phyloP scores from a whole-genome alignment of 2,888 invertebrate genomes.

The Macrosoma leucophasiata region DNA sequence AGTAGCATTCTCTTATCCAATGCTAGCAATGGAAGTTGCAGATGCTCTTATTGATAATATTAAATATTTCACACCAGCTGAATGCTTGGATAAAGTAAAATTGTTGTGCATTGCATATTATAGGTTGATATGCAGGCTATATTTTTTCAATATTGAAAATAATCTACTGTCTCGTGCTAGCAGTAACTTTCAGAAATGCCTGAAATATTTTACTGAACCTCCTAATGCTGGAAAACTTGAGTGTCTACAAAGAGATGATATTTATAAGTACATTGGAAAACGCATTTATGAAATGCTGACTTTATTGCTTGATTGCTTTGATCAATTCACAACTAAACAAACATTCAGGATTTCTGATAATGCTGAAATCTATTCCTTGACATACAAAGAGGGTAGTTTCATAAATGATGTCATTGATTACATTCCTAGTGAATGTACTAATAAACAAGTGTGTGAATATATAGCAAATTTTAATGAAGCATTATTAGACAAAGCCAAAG shows the following conservation, averaged over 20 bases:
- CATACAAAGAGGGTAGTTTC: conserved; percentile 37
- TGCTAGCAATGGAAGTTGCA: conserved; percentile 48
- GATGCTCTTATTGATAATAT: conserved; percentile 46
- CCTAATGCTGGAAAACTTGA: conserved; percentile 47
- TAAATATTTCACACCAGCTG: conserved; percentile 48
- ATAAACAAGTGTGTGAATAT: conserved; percentile 37
- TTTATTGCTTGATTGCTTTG: conserved; percentile 38
- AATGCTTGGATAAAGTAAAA: conserved; percentile 41
- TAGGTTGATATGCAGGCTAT: conserved; percentile 44
- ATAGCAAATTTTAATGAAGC: conserved; percentile 41
- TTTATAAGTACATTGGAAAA: conserved; percentile 48
- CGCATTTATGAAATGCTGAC: conserved; percentile 39
- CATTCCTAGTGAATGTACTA: conserved; percentile 36
- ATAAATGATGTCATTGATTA: conserved; percentile 26
- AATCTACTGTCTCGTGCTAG: conserved; percentile 32
- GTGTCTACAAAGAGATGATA: conserved; percentile 38
- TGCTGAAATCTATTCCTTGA: conserved; percentile 41
- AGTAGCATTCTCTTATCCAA: conserved; percentile 45
- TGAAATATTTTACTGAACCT: conserved; percentile 47
- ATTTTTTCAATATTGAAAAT: conserved; percentile 39
- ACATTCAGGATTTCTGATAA: conserved; percentile 31
- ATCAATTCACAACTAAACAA: conserved; percentile 33
- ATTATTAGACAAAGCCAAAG: conserved; percentile 48
- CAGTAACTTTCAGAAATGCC: conserved; percentile 42
- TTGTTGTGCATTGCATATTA: conserved; percentile 44